Conservation (phyloP, 2,797 vertebrate genomes). For the Chromis chromis region DNA sequence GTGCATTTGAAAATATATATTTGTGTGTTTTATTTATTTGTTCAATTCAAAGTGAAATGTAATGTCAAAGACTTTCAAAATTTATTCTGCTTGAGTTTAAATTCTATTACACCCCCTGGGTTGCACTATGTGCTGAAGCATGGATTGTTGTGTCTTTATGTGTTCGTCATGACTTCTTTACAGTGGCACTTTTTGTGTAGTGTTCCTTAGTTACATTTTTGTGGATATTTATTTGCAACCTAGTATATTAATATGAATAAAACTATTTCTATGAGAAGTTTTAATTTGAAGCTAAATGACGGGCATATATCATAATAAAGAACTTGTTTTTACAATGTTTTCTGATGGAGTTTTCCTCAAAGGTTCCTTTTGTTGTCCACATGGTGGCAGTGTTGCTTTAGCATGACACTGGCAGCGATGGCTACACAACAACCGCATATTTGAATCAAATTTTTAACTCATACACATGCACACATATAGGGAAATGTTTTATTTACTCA, state of each 20-base stretch:
- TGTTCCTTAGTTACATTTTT: conserved; percentile 50
- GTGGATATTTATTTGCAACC: conserved; percentile 48
- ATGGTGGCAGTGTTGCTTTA: conserved; percentile 42
- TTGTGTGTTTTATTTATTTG: conserved; percentile 54
- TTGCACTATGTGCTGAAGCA: conserved; percentile 41
- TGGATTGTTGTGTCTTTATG: conserved; percentile 53
- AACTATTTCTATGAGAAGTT: conserved; percentile 39
- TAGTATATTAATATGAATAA: conserved; percentile 30
- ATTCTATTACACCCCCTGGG: conserved; percentile 4
- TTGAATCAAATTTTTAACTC: not conserved
- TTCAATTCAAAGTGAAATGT: conserved; percentile 38
- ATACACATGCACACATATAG: not conserved
- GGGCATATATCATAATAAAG: conserved; percentile 47
- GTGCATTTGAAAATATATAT: conserved; percentile 58
- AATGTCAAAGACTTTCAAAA: conserved; percentile 1
- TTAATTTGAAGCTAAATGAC: conserved; percentile 29
- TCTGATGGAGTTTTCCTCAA: not conserved
- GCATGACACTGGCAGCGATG: not conserved
- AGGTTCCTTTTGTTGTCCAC: conserved; percentile 40
- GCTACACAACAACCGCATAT: not conserved
- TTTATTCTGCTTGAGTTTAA: conserved; percentile 25
- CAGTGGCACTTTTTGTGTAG: conserved; percentile 51
- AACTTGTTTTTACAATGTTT: conserved; percentile 43
- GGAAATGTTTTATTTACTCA: not conserved
- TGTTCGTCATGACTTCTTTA: conserved; percentile 37